Percentiles rank a stretch among this genome's conserved stretches.
Evolutionary conservation across 2,888 invertebrate species (phyloP).

Genomic region (Chrysolina oricalcia): DNA sequence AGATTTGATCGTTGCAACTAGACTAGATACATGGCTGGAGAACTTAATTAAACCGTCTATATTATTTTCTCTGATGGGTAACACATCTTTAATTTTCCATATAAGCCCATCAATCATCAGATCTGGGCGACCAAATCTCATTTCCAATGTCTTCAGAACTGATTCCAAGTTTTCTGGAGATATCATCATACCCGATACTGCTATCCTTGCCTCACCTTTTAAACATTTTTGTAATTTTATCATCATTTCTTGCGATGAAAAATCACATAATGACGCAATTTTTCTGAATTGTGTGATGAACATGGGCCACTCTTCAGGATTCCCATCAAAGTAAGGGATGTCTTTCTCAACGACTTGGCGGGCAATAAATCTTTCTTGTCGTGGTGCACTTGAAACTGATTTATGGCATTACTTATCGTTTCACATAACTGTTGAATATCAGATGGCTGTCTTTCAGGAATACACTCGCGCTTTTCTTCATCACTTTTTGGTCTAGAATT

Average conservation of each 20-base stretch:
- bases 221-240: slow-evolving; percentile 5
- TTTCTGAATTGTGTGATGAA: slow-evolving; percentile 1
- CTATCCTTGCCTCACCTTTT: background rate
- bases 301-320: background rate
- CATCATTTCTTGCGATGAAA: slow-evolving; percentile 7
- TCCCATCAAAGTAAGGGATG: background rate
- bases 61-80: background rate
- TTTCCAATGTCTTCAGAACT: slow-evolving; percentile 1
- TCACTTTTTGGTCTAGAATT: too few relatives aligned
- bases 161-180: background rate
- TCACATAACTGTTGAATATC: too few relatives aligned
- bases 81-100: background rate
- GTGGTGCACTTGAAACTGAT: background rate
- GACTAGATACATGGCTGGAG: background rate
- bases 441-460: too few relatives aligned
- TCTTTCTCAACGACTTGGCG: background rate
- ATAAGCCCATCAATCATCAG: background rate
- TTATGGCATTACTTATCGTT: too few relatives aligned
- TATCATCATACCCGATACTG: background rate
- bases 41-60: too few relatives aligned
- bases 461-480: too few relatives aligned
- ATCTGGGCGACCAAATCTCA: background rate
- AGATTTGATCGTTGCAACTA: background rate
- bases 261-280: slow-evolving; percentile 1
- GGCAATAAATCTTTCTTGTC: background rate